These are phyloP conservation scores for Thymelicus sylvestris DNA, from an alignment of 2,888 invertebrate species.

Conservation along the genomic window DNA sequence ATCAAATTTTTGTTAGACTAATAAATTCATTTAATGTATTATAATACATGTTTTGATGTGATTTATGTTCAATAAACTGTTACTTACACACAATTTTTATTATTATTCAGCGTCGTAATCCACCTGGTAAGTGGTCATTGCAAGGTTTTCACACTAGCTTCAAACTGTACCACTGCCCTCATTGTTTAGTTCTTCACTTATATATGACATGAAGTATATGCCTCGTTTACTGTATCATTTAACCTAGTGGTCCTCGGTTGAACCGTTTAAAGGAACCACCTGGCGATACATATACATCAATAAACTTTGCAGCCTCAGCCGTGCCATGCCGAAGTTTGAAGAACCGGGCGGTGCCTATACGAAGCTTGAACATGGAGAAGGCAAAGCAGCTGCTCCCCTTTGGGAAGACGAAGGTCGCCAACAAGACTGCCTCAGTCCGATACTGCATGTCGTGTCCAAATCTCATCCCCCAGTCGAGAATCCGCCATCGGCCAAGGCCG, in stretches of 20 bases:
- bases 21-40: neutral
- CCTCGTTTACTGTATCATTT: too few species aligned
- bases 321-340: slow-evolving; percentile 57
- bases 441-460: slow-evolving; percentile 60
- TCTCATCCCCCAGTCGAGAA: slow-evolving; percentile 45
- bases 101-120: neutral
- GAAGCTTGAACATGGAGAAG: slow-evolving; percentile 51
- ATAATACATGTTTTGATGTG: slow-evolving; percentile 3
- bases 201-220: too few species aligned
- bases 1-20: neutral
- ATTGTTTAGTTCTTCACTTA: too few species aligned
- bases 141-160: too few species aligned
- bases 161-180: too few species aligned
- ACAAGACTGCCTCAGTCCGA: slow-evolving; percentile 45
- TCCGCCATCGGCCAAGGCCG: slow-evolving; percentile 39
- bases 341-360: slow-evolving; percentile 49
- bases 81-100: neutral
- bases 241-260: neutral
- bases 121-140: neutral
- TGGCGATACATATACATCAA: slow-evolving; percentile 7
- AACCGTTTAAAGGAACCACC: neutral
- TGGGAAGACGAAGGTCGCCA: slow-evolving; percentile 41
- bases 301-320: slow-evolving; percentile 66
- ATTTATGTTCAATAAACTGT: slow-evolving; percentile 16
- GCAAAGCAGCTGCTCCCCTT: slow-evolving; percentile 48